These are phyloP conservation scores for Typhlichthys eigenmanni DNA, from an alignment of 2,797 vertebrate genomes.

Conservation along the genomic window DNA sequence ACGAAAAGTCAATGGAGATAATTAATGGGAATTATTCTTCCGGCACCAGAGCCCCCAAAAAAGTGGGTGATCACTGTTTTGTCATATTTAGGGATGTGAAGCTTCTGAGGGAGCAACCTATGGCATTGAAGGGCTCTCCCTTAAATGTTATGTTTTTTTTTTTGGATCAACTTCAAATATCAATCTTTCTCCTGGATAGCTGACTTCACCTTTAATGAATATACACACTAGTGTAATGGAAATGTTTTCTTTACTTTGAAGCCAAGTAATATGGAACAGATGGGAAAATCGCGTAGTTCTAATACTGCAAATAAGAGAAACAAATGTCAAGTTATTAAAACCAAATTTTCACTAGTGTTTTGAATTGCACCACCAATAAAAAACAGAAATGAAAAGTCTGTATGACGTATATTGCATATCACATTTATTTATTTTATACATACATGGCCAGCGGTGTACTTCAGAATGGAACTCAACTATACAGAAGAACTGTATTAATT, in stretches of 20 bases:
- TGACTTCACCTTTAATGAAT: no score
- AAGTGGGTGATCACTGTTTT: no score
- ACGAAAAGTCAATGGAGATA: no score
- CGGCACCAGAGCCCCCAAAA: no score
- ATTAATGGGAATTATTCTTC: no score
- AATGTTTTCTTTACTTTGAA: slow-evolving; percentile 43
- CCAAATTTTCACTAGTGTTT: neutral
- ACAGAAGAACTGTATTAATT: slow-evolving; percentile 28
- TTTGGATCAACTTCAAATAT: no score
- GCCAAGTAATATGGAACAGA: slow-evolving; percentile 17
- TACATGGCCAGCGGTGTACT: slow-evolving; percentile 6
- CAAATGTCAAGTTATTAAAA: neutral
- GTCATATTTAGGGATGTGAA: no score
- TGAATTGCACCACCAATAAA: neutral
- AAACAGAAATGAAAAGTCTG: neutral
- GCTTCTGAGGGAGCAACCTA: no score
- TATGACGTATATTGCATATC: slow-evolving; percentile 24
- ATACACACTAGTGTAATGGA: no score
- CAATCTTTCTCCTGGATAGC: no score
- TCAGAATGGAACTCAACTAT: slow-evolving; percentile 17
- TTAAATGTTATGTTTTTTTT: no score
- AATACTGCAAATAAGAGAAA: slow-evolving; percentile 3
- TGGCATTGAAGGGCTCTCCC: no score
- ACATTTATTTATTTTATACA: slow-evolving; percentile 56
- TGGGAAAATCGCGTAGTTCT: slow-evolving; percentile 11